Evolutionary conservation across 1,140 invertebrate genomes (phyloP).

Genomic region (Drosophila novamexicana): DNA sequence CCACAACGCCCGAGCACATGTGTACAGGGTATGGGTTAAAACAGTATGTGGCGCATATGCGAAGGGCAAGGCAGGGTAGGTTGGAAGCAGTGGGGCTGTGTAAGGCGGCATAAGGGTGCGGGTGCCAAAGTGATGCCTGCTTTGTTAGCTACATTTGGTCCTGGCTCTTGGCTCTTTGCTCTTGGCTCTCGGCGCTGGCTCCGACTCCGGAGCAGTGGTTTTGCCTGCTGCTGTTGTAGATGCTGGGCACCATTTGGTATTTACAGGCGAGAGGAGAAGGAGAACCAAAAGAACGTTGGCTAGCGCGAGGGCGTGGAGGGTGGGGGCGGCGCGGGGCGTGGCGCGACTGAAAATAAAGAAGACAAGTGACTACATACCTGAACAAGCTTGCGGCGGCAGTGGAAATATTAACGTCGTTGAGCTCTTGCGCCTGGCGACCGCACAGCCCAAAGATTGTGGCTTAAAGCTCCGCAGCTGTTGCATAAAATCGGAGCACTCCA

Average conservation of each 20-base stretch:
- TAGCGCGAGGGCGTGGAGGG: not conserved
- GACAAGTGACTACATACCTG: slow-evolving; percentile 87
- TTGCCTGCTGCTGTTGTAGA: slow-evolving; percentile 7
- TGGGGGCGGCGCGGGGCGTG: not conserved
- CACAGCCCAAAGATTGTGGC: slow-evolving; percentile 96
- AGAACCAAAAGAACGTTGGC: not conserved
- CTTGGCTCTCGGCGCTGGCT: not conserved
- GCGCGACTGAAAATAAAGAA: not conserved
- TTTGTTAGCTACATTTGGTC: slow-evolving; percentile 24
- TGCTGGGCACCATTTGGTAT: slow-evolving; percentile 39
- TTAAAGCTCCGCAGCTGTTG: slow-evolving; percentile 97
- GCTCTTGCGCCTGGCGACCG: slow-evolving; percentile 95
- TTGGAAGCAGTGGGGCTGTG: too few species aligned
- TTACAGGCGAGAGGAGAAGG: slow-evolving; percentile 8
- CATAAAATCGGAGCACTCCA: slow-evolving; percentile 98
- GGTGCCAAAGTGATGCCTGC: slow-evolving; percentile 27
- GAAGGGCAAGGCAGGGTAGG: not conserved
- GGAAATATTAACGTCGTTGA: slow-evolving; percentile 97
- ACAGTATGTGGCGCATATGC: slow-evolving; percentile 12
- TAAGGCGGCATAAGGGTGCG: not conserved
- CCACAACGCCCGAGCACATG: slow-evolving; percentile 5
- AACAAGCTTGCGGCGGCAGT: slow-evolving; percentile 95
- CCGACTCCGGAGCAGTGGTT: slow-evolving; percentile 3
- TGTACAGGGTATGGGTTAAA: slow-evolving; percentile 8
- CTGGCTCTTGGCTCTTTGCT: not conserved